These are phyloP conservation scores for Apoderus coryli DNA, from an alignment of 2,888 invertebrate genomes.

Conservation along the genomic window DNA sequence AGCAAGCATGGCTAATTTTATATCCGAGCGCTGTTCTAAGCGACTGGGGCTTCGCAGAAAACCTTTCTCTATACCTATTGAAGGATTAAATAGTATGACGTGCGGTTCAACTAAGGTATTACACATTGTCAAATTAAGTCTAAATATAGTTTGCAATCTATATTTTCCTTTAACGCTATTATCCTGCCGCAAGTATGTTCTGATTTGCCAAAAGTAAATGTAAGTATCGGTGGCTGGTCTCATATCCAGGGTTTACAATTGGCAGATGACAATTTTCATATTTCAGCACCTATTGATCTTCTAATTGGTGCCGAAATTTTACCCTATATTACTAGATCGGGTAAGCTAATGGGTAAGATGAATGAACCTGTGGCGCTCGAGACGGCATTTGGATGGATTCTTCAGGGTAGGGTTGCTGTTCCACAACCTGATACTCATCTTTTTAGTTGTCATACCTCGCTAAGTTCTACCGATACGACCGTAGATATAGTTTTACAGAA, in stretches of 20 bases:
- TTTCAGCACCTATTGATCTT: not conserved
- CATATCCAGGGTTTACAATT: slow-evolving; percentile 2
- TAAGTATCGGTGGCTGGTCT: not conserved
- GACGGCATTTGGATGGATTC: too few species aligned
- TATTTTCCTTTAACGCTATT: too few species aligned
- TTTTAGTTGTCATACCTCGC: too few species aligned
- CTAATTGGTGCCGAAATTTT: slow-evolving; percentile 2
- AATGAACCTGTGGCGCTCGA: too few species aligned
- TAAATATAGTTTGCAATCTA: not conserved
- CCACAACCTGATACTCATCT: too few species aligned
- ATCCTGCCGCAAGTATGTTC: slow-evolving; percentile 4
- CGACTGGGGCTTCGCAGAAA: not conserved
- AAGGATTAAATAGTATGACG: slow-evolving; percentile 2
- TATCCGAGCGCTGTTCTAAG: not conserved
- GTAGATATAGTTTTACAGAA: too few species aligned
- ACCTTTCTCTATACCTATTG: not conserved
- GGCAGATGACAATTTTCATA: not conserved
- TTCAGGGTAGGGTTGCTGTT: too few species aligned
- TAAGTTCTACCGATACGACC: too few species aligned
- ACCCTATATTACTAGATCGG: slow-evolving; percentile 1
- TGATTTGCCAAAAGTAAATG: not conserved
- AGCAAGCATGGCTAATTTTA: not conserved
- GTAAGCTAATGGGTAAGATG: too few species aligned
- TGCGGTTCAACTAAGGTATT: not conserved
- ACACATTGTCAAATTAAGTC: slow-evolving; percentile 2